Conservation (phyloP, 2,888 invertebrate species). For the Schrankia costaestrigalis region DNA sequence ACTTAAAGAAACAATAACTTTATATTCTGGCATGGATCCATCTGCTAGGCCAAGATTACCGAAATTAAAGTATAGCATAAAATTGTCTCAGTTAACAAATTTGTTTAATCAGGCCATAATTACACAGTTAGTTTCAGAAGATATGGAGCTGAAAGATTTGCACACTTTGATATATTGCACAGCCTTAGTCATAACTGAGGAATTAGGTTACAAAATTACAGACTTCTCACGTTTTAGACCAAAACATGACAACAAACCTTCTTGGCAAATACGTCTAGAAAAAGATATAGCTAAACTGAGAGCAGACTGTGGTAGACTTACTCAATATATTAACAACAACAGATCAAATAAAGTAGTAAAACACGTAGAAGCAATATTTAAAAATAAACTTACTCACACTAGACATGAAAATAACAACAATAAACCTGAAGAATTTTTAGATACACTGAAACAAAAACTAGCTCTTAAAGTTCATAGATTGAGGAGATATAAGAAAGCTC, state of each 20-base stretch:
- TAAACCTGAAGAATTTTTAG: too few species aligned
- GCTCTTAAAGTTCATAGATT: too few species aligned
- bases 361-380: too few species aligned
- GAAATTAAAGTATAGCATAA: neutral
- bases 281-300: too few species aligned
- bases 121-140: neutral
- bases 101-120: neutral
- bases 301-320: too few species aligned
- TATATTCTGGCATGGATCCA: neutral
- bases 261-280: too few species aligned
- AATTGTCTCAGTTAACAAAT: neutral
- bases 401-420: too few species aligned
- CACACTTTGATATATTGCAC: conserved; percentile 2
- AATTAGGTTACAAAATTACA: neutral
- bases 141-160: neutral
- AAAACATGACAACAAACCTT: neutral
- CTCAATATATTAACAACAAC: too few species aligned
- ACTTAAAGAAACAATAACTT: neutral
- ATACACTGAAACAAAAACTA: too few species aligned
- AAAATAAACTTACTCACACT: too few species aligned
- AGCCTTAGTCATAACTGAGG: conserved; percentile 1
- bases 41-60: neutral
- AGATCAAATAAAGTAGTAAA: too few species aligned
- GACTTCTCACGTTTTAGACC: neutral
- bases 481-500: too few species aligned